A percentile compares a stretch with the other conserved stretches of the same genome.
phyloP scores from a whole-genome alignment of 64 coral and sea anemone genomes.

The Pocillopora damicornis region DNA sequence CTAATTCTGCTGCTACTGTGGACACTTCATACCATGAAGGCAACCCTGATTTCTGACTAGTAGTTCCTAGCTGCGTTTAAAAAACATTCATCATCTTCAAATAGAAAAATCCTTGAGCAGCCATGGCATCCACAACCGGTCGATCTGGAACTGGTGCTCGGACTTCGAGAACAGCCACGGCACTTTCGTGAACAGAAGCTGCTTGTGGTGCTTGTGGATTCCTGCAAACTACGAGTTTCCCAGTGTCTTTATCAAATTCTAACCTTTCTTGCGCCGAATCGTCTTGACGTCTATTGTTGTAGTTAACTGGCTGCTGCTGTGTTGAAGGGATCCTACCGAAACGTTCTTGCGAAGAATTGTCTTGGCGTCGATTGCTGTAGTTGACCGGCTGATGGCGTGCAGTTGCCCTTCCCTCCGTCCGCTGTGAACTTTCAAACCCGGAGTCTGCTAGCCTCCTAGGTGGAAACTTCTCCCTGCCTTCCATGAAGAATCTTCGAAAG shows the following conservation, averaged over 20 bases:
- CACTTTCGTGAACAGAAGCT: neutral
- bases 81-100: no score
- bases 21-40: no score
- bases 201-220: neutral
- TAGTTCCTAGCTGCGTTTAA: no score
- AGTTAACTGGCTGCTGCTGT: no score
- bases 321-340: no score
- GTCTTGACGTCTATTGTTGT: neutral
- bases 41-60: no score
- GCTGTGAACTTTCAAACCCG: neutral
- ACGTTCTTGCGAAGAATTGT: no score
- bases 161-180: neutral
- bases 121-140: slow-evolving; percentile 18
- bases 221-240: neutral
- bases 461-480: neutral
- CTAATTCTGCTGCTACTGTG: no score
- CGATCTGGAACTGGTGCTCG: neutral
- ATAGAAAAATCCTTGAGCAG: slow-evolving; percentile 17
- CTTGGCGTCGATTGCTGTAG: neutral
- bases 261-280: neutral
- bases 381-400: neutral
- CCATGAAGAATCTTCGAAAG: neutral
- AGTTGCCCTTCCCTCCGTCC: neutral
- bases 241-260: neutral
- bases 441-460: neutral